Base-by-base conservation (phyloP, 1,140 invertebrate species). In the Drosophila yakuba region DNA sequence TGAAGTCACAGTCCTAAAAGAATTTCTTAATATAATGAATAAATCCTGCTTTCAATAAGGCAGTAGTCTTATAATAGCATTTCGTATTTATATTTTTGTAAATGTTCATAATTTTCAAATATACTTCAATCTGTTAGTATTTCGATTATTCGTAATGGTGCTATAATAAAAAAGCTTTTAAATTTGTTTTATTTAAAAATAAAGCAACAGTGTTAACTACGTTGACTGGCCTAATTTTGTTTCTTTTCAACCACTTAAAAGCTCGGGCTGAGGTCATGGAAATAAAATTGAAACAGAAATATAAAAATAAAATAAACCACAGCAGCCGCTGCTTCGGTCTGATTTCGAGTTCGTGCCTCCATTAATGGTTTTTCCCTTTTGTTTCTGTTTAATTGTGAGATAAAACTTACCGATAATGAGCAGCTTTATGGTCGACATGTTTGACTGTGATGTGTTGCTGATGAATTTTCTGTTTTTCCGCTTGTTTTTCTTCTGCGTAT, bases 381-480 rank as follows among this genome's bases (percentile, higher is more conserved):
- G 45, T 43, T 69, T 59, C 69, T 73, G 67, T 84, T 91, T 91
- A 91, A 91, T 91, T 91, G 90, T 76, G 83, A 85, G 83, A 90
- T 90, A 88, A 91, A 91, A 91, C 90, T 91, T 86, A 91, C 90
- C 90, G 77, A 91, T 91, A 91, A 91, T 91, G 80, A 91, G 82
- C 74, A 91, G 85, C 82, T 90, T 91, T 76, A 91, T 88, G 90
- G 90, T 75, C 61, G 75, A 68, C 85, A 91, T 88, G 75, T 83
- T 91, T 66, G 64, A 15, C 45, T 58, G 47, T 58, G 43, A 50
- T 73, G 55, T 45, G 55, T 45, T 64, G 66, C 74, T 56, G 66
- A 54, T 68, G 57, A 43, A 41, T 58, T 52, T 75, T 45, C 25
- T 20, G 38, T 38, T 36, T 62, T 52, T 45, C 11, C 11, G 32